These are phyloP conservation scores for Sialis lutaria DNA, from an alignment of 2,888 invertebrate species.

Conservation along the genomic window DNA sequence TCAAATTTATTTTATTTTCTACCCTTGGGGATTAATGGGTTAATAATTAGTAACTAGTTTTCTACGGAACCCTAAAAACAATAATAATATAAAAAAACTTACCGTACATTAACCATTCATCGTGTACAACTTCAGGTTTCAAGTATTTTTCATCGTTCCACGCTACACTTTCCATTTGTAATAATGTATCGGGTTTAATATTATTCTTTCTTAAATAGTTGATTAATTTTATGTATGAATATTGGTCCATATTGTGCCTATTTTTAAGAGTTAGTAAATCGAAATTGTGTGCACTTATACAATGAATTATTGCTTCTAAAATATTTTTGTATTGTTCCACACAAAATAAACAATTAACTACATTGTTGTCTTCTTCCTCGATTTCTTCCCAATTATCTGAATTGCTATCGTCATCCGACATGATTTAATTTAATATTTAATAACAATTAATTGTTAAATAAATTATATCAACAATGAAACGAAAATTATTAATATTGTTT, in stretches of 20 bases:
- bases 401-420: constrained; percentile 14
- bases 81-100: constrained; percentile 14
- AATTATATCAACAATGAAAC: too few relatives aligned
- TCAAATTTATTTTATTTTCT: too few relatives aligned
- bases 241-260: constrained; percentile 62
- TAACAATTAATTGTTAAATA: too few relatives aligned
- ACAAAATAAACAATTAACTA: constrained; percentile 58
- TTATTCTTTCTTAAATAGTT: constrained; percentile 58
- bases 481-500: too few relatives aligned
- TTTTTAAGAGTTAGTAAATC: constrained; percentile 43
- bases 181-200: constrained; percentile 35
- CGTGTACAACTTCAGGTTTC: constrained; percentile 50
- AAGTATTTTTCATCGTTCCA: constrained; percentile 69
- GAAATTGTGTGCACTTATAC: constrained; percentile 45
- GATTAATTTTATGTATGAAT: constrained; percentile 63
- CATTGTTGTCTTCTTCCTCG: constrained; percentile 27
- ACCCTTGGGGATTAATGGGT: too few relatives aligned
- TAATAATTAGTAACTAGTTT: too few relatives aligned
- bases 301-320: constrained; percentile 47
- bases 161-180: constrained; percentile 28
- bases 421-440: too few relatives aligned
- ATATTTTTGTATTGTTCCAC: constrained; percentile 37
- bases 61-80: too few relatives aligned
- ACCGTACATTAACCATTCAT: constrained; percentile 74
- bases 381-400: constrained; percentile 37